Conservation (phyloP, 2,797 vertebrate species). For the Micropoecilia bifurca region DNA sequence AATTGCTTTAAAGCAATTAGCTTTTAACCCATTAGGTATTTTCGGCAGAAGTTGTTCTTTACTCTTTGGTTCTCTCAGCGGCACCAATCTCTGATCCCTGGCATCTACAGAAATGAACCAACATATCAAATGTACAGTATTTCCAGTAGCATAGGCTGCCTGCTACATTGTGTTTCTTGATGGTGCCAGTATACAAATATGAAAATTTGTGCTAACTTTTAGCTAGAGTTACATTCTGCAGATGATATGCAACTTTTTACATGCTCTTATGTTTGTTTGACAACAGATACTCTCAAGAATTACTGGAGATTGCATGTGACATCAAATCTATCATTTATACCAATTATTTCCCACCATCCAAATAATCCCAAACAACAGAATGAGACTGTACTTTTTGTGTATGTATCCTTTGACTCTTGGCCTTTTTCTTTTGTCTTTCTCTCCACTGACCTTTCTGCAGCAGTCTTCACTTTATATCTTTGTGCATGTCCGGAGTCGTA, state of each 20-base stretch:
- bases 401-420: neutral
- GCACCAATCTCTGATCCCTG: neutral
- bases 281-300: neutral
- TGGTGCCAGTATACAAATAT: neutral
- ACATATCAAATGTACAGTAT: neutral
- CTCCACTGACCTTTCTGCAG: neutral
- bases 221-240: neutral
- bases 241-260: neutral
- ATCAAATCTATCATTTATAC: neutral
- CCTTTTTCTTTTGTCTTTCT: neutral
- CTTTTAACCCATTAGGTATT: neutral
- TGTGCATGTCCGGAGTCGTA: neutral
- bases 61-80: neutral
- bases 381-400: neutral
- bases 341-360: neutral
- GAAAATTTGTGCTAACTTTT: neutral
- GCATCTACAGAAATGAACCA: neutral
- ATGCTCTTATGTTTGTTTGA: neutral
- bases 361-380: neutral
- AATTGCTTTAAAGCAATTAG: neutral
- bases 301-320: neutral
- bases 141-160: neutral
- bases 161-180: neutral
- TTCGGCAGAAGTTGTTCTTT: neutral
- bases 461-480: too few species aligned